These are phyloP conservation scores for Polyommatus icarus DNA, from an alignment of 2,888 invertebrate species.

Conservation along the genomic window DNA sequence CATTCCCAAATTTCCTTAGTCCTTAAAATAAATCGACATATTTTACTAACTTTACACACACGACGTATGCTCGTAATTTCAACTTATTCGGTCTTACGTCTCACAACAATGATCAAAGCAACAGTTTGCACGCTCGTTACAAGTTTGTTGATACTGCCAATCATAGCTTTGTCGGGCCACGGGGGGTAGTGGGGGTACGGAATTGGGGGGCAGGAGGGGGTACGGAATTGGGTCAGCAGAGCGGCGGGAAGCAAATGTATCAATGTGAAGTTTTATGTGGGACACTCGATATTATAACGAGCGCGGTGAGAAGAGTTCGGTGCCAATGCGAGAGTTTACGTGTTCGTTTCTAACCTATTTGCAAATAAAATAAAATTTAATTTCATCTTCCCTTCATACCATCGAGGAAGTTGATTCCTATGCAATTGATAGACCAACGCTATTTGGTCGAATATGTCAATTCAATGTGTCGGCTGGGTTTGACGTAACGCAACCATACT, in stretches of 20 bases:
- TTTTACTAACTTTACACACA: too few relatives aligned
- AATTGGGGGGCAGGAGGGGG: conserved; percentile 48
- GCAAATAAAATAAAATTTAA: too few relatives aligned
- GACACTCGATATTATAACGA: background rate
- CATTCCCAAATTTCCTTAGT: too few relatives aligned
- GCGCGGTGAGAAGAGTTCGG: background rate
- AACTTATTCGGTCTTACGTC: background rate
- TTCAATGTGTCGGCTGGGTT: too few relatives aligned
- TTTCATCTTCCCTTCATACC: too few relatives aligned
- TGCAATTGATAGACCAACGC: too few relatives aligned
- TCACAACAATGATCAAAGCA: background rate
- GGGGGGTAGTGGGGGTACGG: conserved; percentile 41
- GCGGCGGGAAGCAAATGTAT: conserved; percentile 51
- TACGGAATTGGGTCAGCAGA: conserved; percentile 65
- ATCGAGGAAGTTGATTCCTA: too few relatives aligned
- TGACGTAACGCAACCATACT: too few relatives aligned
- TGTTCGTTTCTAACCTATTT: too few relatives aligned
- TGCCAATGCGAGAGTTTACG: too few relatives aligned
- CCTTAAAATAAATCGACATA: too few relatives aligned
- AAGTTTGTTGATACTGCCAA: conserved; percentile 30
- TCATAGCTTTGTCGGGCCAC: conserved; percentile 40
- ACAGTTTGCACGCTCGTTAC: conserved; percentile 11
- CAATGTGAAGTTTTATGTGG: conserved; percentile 34
- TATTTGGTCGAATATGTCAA: too few relatives aligned
- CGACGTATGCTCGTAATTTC: background rate